Conservation (phyloP, 2,113 vertebrate species). For the Sisor rabdophorus region DNA sequence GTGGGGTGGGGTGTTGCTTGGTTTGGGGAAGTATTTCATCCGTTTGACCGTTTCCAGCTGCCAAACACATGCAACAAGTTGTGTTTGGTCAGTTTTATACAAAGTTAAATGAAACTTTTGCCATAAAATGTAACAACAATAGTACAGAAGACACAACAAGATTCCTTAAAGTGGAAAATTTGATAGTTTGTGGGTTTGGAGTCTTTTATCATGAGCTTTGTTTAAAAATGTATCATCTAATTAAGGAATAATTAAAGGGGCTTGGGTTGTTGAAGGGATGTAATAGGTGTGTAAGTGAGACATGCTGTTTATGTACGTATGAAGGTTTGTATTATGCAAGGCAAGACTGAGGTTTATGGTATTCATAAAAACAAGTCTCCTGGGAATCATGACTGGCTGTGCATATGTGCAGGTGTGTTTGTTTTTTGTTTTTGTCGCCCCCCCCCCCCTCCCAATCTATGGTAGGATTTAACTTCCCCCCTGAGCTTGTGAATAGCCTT, state of each 20-base stretch:
- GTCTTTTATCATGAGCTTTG: not conserved
- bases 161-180: conserved; percentile 3
- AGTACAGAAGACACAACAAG: not conserved
- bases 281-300: not conserved
- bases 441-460: no score
- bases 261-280: not conserved
- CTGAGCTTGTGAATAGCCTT: conserved; percentile 2
- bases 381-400: conserved; percentile 50
- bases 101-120: conserved; percentile 23
- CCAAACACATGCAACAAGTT: conserved; percentile 40
- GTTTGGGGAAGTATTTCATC: conserved; percentile 42
- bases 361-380: conserved; percentile 56
- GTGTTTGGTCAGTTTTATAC: conserved; percentile 19
- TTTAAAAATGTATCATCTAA: not conserved
- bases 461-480: conserved; percentile 6
- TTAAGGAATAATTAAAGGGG: not conserved
- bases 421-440: not conserved
- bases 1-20: conserved; percentile 37
- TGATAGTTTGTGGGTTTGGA: not conserved
- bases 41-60: conserved; percentile 40
- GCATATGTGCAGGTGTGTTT: conserved; percentile 43
- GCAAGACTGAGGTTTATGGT: conserved; percentile 48
- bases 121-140: not conserved
- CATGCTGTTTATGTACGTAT: conserved; percentile 7
- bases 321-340: conserved; percentile 15